Base-by-base conservation (phyloP, 2,113 vertebrate genomes). In the Apaloderma vittatum region DNA sequence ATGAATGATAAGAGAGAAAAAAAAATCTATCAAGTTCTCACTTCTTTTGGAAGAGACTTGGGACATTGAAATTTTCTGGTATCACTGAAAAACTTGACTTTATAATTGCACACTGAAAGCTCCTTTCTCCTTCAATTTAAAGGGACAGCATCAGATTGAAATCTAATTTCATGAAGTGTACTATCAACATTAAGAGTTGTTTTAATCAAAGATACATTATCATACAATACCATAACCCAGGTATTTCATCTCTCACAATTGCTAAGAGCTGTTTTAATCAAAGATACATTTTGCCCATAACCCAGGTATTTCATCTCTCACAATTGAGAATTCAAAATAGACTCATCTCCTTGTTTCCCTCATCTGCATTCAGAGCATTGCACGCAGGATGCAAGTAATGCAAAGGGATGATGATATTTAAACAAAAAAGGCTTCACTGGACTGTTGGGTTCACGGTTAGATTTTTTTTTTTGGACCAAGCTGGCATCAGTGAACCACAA, bases 231-330 rank as follows among this genome's bases (percentile, higher is more conserved):
- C 73, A 22, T 73, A 91, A 78, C 17, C 8, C 67, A 86, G 75
- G 77, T 61, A 65, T 74, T 82, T 93, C 10, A 76, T 46, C 66
- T 79, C 58, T 65, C n/a, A 23, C 73, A 63, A 66, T 1, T 7
- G 57, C n/a, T n/a, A n/a, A n/a, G 81, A 88, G 87, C 40, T 82
- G 57, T 72, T 93, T 94, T 85, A 93, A 91, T 92, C 84, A 82
- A 84, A 93, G 81, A 54, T 17, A 43, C 6, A 20, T 58, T 94
- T 80, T 94, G 30, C 45, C 49, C 73, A 22, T 73, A 91, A 78
- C 17, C 8, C 67, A 86, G 75, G 77, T 61, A 65, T 74, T 82
- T 93, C 10, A 76, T 46, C 66, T 79, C 58, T 65, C n/a, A 23
- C 73, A 63, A 66, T 1, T 7, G 57, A 93, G 80, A 96, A 63